Conservation (phyloP, 2,113 vertebrate species). For the Scytalopus superciliaris region DNA sequence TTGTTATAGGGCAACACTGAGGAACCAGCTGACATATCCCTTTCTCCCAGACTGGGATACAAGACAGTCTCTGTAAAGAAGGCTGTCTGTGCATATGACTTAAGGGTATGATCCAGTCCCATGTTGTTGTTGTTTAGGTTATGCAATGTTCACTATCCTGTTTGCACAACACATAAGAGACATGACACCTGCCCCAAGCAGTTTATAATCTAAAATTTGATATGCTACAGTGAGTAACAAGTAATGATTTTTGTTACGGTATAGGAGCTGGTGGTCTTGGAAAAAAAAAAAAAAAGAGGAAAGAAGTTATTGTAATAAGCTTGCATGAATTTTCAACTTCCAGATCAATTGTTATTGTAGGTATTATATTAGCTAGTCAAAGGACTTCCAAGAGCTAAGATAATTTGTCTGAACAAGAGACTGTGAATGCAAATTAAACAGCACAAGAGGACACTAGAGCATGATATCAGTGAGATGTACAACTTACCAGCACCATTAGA, state of each 20-base stretch:
- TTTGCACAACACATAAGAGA: background rate
- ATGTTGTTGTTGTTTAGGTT: background rate
- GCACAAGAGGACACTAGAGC: background rate
- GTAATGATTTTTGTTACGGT: background rate
- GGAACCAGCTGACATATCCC: background rate
- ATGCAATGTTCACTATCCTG: background rate
- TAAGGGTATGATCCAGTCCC: background rate
- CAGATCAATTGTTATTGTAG: background rate
- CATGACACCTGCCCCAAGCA: slow-evolving; percentile 13
- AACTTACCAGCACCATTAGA: background rate
- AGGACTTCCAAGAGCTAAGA: background rate
- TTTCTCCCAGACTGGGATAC: background rate
- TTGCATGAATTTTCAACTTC: background rate
- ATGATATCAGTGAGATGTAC: background rate
- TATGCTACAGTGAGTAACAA: background rate
- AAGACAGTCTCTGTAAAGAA: background rate
- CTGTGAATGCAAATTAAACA: background rate
- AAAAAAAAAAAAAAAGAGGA: background rate
- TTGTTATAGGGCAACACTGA: background rate
- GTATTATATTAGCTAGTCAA: background rate
- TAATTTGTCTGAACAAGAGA: background rate
- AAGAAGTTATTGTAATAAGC: background rate
- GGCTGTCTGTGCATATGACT: background rate
- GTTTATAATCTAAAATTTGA: slow-evolving; percentile 10
- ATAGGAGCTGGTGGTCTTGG: background rate